Base-by-base conservation (phyloP, 2,888 invertebrate species). In the Nephrotoma appendiculata region DNA sequence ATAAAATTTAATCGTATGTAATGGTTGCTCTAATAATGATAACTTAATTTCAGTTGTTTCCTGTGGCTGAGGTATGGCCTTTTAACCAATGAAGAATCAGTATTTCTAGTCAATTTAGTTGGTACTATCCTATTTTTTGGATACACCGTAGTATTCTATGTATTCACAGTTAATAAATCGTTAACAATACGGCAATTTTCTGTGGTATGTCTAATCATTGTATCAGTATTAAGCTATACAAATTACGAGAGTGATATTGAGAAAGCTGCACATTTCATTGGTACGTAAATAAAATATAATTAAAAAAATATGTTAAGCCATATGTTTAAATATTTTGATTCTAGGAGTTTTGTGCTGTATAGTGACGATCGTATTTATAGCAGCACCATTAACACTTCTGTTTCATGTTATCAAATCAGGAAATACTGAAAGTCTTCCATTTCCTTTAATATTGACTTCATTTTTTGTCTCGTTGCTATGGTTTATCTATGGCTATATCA, bases 351-450 rank as follows among this genome's bases (percentile, higher is more conserved):
- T 94, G 57, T 94, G 95, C 88, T 95, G 95, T 90, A 90, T 93
- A 7, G 91, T 96, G 86, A 96, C 96, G 5, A 93, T 96, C 87
- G 88, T 96, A 87, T 95, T 96, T 89, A 95, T 96, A 89, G 95
- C 95, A 45, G 94, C 96, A 12, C 96, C 96, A 31, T 92, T 96
- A 89, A 94, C 94, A 87, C 94, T 95, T 89, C 90, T 96, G 89
- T 92, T 95, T 41, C 94, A 96, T 91, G 97, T 97, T 0, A 92
- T 97, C 71, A 93, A 92, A 90, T 93, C 94, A 6, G 95, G 94
- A 90, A 96, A 93, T 90, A 94, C 96, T 0, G 96, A 96, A 89
- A 95, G 95, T 90, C 92, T 97, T 89, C 97, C 97, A 44, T 96
- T 96, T 90, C 95, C 96, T 6, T 93, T 97, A 90, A 97, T 97